A percentile compares a stretch with the other conserved stretches of the same genome.
phyloP scores from a whole-genome alignment of 2,113 vertebrate genomes.

The Hippocampus comes region DNA sequence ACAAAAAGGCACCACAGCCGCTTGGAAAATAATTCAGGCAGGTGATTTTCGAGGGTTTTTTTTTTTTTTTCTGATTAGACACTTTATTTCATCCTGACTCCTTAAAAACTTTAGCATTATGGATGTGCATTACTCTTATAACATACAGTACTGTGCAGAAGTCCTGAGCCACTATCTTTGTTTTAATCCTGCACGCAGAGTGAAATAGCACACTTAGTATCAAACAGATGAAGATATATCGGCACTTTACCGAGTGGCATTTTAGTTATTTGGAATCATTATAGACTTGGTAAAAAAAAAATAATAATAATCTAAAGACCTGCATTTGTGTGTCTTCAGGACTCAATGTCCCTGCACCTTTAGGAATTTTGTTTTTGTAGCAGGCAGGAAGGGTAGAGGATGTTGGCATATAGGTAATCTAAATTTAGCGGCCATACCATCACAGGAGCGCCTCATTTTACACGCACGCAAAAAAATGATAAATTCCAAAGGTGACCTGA shows the following conservation, averaged over 20 bases:
- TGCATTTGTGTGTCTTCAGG: slow-evolving; percentile 14
- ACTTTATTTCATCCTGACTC: slow-evolving; percentile 10
- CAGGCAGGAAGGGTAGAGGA: slow-evolving; percentile 33
- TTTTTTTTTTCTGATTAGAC: slow-evolving; percentile 33
- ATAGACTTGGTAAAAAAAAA: neutral
- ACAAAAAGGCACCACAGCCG: slow-evolving; percentile 24
- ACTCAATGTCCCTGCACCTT: slow-evolving; percentile 39
- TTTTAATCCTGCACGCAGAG: neutral
- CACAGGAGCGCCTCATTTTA: slow-evolving; percentile 70
- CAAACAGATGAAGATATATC: neutral
- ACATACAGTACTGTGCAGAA: neutral
- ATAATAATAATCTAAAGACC: neutral
- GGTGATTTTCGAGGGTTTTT: slow-evolving; percentile 34
- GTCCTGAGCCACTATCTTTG: neutral
- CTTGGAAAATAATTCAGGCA: slow-evolving; percentile 27
- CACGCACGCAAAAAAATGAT: slow-evolving; percentile 61
- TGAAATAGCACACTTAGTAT: neutral
- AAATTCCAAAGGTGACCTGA: slow-evolving; percentile 77
- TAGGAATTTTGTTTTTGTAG: slow-evolving; percentile 3
- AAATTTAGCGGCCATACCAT: slow-evolving; percentile 70
- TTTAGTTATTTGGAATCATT: no score
- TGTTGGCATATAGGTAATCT: slow-evolving; percentile 69
- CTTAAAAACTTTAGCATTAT: slow-evolving; percentile 26
- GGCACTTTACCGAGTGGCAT: no score
- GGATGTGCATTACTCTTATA: neutral